Conservation (phyloP, 2,888 invertebrate species). For the Pimpla rufipes region DNA sequence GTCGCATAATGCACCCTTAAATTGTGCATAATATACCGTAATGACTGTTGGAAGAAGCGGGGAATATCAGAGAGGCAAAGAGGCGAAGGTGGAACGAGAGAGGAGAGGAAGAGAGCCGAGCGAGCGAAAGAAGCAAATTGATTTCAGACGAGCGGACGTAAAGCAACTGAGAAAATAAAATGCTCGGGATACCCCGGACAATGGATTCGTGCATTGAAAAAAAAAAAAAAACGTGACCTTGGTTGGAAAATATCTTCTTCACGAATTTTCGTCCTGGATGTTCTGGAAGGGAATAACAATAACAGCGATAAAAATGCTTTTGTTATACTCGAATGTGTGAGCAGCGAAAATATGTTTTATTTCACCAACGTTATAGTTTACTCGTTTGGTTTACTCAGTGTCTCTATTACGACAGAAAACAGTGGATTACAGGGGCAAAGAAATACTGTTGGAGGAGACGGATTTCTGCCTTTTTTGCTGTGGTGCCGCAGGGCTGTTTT, state of each 20-base stretch:
- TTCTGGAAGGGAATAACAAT: too few relatives aligned
- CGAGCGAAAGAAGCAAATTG: constrained; percentile 14
- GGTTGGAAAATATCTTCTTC: too few relatives aligned
- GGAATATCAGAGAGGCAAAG: constrained; percentile 30
- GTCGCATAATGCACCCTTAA: constrained; percentile 57
- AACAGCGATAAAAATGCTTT: too few relatives aligned
- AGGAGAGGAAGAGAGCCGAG: constrained; percentile 7
- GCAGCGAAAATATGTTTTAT: too few relatives aligned
- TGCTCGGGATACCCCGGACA: constrained; percentile 22
- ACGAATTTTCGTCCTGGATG: too few relatives aligned
- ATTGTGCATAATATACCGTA: constrained; percentile 58
- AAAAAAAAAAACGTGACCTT: not conserved
- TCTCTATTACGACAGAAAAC: not conserved
- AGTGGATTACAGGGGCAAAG: not conserved
- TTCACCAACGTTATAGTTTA: too few relatives aligned
- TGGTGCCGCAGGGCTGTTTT: not conserved
- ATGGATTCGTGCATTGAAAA: not conserved
- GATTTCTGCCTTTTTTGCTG: not conserved
- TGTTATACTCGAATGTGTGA: too few relatives aligned
- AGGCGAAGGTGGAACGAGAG: constrained; percentile 18
- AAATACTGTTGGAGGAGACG: not conserved
- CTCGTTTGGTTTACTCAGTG: not conserved
- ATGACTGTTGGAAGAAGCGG: constrained; percentile 51
- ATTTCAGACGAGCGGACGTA: constrained; percentile 17
- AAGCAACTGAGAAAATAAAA: constrained; percentile 22